Percentiles rank a stretch among this genome's conserved stretches.
Evolutionary conservation across 2,888 invertebrate species (phyloP).

Genomic region (Coelinius sp.): DNA sequence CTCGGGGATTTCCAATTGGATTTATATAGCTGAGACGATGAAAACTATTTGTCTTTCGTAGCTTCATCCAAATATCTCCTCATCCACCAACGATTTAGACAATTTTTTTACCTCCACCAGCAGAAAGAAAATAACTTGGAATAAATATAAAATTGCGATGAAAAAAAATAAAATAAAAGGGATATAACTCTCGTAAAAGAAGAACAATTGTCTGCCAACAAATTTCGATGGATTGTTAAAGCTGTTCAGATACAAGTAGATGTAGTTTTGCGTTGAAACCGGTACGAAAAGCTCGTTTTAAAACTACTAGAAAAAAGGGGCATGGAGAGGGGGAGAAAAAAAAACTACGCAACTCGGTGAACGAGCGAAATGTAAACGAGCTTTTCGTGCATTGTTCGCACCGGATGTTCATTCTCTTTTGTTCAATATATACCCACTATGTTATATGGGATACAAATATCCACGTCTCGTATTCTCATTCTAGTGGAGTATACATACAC

Average conservation of each 20-base stretch:
- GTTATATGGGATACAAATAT: not conserved
- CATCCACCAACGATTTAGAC: not conserved
- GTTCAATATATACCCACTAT: conserved; percentile 5
- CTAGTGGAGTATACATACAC: not conserved
- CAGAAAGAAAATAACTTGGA: not conserved
- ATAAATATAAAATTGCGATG: not conserved
- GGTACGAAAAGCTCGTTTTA: not conserved
- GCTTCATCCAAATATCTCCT: not conserved
- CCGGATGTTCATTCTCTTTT: conserved; percentile 25
- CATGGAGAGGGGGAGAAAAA: not conserved
- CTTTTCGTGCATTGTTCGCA: conserved; percentile 17
- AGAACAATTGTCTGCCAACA: not conserved
- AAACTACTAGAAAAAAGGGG: conserved; percentile 15
- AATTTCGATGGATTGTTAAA: conserved; percentile 13
- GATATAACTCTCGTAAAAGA: not conserved
- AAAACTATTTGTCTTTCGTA: conserved; percentile 62
- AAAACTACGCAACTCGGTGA: not conserved
- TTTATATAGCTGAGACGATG: conserved; percentile 60
- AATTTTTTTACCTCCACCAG: not conserved
- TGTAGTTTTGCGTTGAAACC: not conserved
- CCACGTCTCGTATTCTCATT: not conserved
- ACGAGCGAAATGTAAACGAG: conserved; percentile 18
- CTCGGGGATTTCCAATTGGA: conserved; percentile 53
- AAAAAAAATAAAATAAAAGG: not conserved
- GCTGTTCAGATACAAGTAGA: not conserved